Conservation (phyloP, 2,797 vertebrate species). For the Tauraco hartlaubi region DNA sequence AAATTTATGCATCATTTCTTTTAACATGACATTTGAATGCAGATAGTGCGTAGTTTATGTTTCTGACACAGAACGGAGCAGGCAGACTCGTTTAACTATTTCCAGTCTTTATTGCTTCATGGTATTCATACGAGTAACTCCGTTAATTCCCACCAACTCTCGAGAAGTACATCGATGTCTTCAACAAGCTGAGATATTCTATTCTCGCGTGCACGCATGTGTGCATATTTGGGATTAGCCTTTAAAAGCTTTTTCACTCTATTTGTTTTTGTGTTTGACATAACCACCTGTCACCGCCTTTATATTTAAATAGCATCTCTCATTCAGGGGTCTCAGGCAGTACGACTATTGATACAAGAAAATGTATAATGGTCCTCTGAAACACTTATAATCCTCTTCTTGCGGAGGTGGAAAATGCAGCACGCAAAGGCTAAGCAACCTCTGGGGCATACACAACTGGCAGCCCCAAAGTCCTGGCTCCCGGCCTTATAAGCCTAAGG, state of each 20-base stretch:
- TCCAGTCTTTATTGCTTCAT: not conserved
- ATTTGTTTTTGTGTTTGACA: not conserved
- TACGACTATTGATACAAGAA: not conserved
- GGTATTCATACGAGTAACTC: not conserved
- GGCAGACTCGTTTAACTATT: not conserved
- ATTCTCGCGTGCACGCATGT: fast-evolving
- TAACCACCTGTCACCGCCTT: not conserved
- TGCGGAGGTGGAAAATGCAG: not conserved
- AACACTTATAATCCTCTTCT: not conserved
- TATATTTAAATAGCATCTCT: not conserved
- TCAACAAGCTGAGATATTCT: not conserved
- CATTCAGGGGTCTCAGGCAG: not conserved
- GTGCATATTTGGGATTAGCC: not conserved
- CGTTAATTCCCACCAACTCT: not conserved
- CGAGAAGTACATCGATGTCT: not conserved
- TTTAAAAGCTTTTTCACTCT: not conserved
- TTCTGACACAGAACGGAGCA: not conserved
- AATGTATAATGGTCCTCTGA: not conserved
- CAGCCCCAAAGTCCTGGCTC: not conserved
- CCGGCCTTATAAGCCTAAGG: not conserved
- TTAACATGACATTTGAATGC: not conserved
- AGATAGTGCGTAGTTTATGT: not conserved
- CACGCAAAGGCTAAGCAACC: not conserved
- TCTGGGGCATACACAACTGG: not conserved
- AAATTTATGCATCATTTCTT: not conserved